phyloP scores from a whole-genome alignment of 1,140 invertebrate species.

The Brachionus rotundiformis region DNA sequence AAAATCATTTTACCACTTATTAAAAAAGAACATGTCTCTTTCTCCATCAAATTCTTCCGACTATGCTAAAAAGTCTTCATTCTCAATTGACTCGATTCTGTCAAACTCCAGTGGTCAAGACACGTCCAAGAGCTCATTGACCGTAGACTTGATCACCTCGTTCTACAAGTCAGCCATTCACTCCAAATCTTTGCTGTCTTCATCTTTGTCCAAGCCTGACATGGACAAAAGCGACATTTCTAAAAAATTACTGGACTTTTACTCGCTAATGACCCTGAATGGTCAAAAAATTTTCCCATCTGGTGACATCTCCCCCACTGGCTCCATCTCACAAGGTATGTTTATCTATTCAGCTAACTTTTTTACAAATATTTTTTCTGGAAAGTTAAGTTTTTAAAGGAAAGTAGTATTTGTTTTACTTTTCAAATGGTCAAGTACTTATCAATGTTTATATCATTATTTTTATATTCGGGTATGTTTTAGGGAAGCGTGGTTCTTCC shows the following conservation, averaged over 20 bases:
- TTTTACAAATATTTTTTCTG: no score
- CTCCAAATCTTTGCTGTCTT: not conserved
- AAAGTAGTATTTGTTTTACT: no score
- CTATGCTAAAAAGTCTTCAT: not conserved
- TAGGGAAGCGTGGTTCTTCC: no score
- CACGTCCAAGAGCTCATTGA: not conserved
- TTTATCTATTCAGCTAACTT: no score
- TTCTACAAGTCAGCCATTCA: not conserved
- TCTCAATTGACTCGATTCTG: slow-evolving; percentile 28
- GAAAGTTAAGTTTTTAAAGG: no score
- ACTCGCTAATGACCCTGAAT: slow-evolving; percentile 2
- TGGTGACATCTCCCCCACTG: not conserved
- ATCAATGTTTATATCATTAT: no score
- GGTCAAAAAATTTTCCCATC: not conserved
- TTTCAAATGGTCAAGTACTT: no score
- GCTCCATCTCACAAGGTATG: not conserved
- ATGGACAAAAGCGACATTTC: not conserved
- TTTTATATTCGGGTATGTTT: no score
- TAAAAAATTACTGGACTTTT: not conserved
- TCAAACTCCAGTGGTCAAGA: not conserved
- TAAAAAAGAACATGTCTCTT: not conserved
- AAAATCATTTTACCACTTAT: not conserved
- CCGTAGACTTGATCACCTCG: not conserved
- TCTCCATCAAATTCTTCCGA: not conserved
- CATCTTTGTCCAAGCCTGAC: not conserved